Evolutionary conservation across 1,140 invertebrate genomes (phyloP).

Genomic region (Trichonephila clavata): DNA sequence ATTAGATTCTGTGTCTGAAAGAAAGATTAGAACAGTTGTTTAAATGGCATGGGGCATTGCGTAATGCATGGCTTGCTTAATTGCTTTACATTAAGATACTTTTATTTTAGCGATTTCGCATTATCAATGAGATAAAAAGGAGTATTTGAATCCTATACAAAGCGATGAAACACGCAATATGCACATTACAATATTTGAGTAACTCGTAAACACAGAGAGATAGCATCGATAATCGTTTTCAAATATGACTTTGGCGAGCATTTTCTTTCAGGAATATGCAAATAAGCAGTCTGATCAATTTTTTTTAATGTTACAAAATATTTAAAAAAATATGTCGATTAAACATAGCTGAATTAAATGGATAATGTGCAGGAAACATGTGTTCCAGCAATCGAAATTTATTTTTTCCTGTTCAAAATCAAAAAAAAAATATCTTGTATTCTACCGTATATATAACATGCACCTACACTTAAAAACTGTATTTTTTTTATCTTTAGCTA

Average conservation of each 20-base stretch:
- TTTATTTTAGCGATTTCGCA: background rate
- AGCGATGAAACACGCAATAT: background rate
- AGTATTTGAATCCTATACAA: background rate
- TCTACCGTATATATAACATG: too few species aligned
- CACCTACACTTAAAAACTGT: too few species aligned
- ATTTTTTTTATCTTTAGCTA: too few species aligned
- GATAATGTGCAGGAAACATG: background rate
- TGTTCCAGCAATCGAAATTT: too few species aligned
- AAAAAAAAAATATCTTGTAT: too few species aligned
- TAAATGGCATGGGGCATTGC: background rate
- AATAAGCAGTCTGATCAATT: background rate
- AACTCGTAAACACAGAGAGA: background rate
- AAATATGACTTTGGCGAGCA: background rate
- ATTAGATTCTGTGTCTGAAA: background rate
- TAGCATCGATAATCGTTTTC: constrained; percentile 5
- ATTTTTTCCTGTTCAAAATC: too few species aligned
- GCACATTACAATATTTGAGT: background rate
- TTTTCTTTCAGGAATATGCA: background rate
- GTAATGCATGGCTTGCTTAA: background rate
- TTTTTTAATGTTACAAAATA: background rate
- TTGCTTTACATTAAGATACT: background rate
- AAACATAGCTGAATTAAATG: background rate
- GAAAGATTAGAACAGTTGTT: background rate
- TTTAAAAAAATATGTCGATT: background rate
- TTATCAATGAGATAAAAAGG: background rate